Conservation (phyloP, 1,140 invertebrate species). For the Ceratoteleas bidentatus region DNA sequence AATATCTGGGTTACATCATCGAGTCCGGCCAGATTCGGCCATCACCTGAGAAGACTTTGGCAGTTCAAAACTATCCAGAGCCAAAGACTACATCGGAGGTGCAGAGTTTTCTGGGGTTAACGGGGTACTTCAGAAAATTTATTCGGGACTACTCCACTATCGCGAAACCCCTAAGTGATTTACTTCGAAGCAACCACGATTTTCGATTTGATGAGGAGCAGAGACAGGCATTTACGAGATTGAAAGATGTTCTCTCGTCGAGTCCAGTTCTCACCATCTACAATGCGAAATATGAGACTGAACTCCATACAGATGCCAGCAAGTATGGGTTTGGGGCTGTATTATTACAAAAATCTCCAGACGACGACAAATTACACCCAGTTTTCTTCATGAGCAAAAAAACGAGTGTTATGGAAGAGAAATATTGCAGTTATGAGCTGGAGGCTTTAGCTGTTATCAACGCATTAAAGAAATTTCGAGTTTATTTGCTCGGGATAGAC, state of each 20-base stretch:
- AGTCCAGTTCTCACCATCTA: not conserved
- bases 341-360: not conserved
- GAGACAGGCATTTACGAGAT: not conserved
- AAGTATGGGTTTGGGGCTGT: not conserved
- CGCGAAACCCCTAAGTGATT: not conserved
- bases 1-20: not conserved
- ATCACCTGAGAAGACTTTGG: not conserved
- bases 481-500: not conserved
- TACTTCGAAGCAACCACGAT: not conserved
- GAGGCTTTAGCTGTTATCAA: not conserved
- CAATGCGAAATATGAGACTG: not conserved
- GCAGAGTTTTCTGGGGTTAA: not conserved
- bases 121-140: not conserved
- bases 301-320: constrained; percentile 1
- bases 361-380: not conserved
- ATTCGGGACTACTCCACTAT: not conserved
- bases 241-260: not conserved
- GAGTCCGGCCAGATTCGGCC: not conserved
- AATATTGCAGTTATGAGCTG: not conserved
- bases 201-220: not conserved
- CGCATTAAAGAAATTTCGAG: not conserved
- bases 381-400: constrained; percentile 1
- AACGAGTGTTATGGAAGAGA: not conserved
- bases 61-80: not conserved
- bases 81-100: not conserved